A percentile compares a stretch with the other conserved stretches of the same genome.
Evolutionary conservation across 2,113 vertebrate genomes (phyloP).

Genomic region (Nettapus auritus): DNA sequence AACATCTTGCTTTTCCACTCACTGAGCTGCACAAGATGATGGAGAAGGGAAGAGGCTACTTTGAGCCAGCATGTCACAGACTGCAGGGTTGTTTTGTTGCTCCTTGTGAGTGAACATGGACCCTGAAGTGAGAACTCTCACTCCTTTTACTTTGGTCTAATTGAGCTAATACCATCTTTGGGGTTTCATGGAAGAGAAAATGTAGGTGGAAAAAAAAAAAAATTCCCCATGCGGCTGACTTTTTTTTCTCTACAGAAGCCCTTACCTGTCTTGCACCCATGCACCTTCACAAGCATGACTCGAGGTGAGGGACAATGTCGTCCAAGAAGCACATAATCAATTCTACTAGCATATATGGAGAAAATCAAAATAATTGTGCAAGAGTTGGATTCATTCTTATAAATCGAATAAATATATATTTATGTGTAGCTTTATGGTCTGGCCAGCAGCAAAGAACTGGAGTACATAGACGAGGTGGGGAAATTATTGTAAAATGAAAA

Average conservation of each 20-base stretch:
- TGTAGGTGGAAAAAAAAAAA: not conserved
- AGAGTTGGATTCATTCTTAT: not conserved
- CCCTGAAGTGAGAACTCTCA: not conserved
- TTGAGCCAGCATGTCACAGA: not conserved
- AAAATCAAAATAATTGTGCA: not conserved
- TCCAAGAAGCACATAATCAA: no score
- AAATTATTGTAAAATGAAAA: not conserved
- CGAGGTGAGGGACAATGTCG: not conserved
- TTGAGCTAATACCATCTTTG: fast-evolving
- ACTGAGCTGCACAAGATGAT: not conserved
- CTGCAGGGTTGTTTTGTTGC: not conserved
- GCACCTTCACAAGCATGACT: fast-evolving
- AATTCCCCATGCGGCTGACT: fast-evolving
- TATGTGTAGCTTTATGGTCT: not conserved
- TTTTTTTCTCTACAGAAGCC: not conserved
- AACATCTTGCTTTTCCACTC: not conserved
- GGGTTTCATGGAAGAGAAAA: not conserved
- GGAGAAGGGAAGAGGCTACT: not conserved
- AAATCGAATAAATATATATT: slow-evolving; percentile 34
- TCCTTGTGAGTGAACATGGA: not conserved
- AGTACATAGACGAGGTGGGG: not conserved
- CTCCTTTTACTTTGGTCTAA: not conserved
- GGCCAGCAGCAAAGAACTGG: slow-evolving; percentile 10
- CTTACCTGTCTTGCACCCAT: not conserved
- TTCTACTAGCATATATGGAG: not conserved